Percentiles rank a stretch among this genome's conserved stretches.
phyloP scores from a whole-genome alignment of 2,113 vertebrate genomes.

The Pyxicephalus adspersus region DNA sequence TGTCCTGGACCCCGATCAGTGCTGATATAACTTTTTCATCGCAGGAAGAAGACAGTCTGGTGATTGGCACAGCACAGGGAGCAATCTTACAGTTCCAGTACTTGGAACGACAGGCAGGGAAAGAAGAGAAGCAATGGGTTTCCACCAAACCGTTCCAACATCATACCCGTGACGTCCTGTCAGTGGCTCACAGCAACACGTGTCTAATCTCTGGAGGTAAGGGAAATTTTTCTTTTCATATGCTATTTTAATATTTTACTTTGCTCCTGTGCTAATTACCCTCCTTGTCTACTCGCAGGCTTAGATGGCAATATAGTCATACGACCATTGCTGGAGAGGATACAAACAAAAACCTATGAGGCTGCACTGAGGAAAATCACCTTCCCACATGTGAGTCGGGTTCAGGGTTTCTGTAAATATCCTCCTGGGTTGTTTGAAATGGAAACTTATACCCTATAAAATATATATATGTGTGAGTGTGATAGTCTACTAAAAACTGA shows the following conservation, averaged over 20 bases:
- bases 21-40: neutral
- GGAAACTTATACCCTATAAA: too few species aligned
- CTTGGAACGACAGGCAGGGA: conserved; percentile 68
- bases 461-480: too few species aligned
- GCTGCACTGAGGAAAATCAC: conserved; percentile 78
- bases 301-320: conserved; percentile 90
- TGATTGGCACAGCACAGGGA: conserved; percentile 89
- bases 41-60: conserved; percentile 87
- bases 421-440: too few species aligned
- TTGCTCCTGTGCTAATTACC: neutral
- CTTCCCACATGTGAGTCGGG: conserved; percentile 88
- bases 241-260: neutral
- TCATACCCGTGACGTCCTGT: conserved; percentile 89
- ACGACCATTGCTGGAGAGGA: conserved; percentile 87
- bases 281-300: conserved; percentile 68
- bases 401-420: too few species aligned
- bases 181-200: conserved; percentile 78
- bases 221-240: neutral
- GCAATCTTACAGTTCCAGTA: conserved; percentile 88
- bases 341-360: conserved; percentile 80
- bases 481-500: too few species aligned
- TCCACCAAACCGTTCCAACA: conserved; percentile 87
- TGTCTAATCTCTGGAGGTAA: conserved; percentile 90
- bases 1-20: too few species aligned
- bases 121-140: conserved; percentile 79